Base-by-base conservation (phyloP, 2,888 invertebrate genomes). In the Girardia tigrina region DNA sequence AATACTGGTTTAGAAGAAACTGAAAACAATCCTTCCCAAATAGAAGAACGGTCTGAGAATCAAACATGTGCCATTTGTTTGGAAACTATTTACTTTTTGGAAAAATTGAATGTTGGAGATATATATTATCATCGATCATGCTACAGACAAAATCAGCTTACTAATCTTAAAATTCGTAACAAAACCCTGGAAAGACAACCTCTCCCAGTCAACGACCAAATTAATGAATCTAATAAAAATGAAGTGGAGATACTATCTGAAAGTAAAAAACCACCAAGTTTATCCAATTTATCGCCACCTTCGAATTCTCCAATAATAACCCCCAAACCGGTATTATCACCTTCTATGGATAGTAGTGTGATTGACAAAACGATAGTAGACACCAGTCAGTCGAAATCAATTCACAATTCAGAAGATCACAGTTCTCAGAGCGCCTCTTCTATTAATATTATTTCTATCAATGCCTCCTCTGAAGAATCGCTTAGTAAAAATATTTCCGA, bases 401-500 rank as follows among this genome's bases (percentile, higher is more conserved):
- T 20, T 56, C n/a, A n/a, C 23, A n/a, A 56, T 8, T 56, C n/a
- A 8, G 56, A 56, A 56, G 56, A 56, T n/a, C 56, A 56, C 2
- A 56, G 56, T n/a, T 56, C 56, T 56, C 56, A 56, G 23, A 56
- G 56, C 23, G 56, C 56, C n/a, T 56, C 56, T 56, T 56, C 56
- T 56, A 56, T 56, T 20, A 56, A 56, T 56, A 20, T 8, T 56
- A 56, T 56, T 56, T 56, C 56, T n/a, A 16, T 56, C n/a, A 56
- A 56, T n/a, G n/a, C 56, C 4, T 56, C 56, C 23, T 56, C 56
- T 20, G 56, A 20, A 20, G 56, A 56, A 56, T 56, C 56, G 2
- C 4, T 56, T 8, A 56, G 56, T 56, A n/a, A 56, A 56, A 56
- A 56, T 16, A 56, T 2, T 56, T 56, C 56, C 4, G 56, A 56